phyloP scores from a whole-genome alignment of 2,113 vertebrate genomes.

The Solenodon paradoxus region DNA sequence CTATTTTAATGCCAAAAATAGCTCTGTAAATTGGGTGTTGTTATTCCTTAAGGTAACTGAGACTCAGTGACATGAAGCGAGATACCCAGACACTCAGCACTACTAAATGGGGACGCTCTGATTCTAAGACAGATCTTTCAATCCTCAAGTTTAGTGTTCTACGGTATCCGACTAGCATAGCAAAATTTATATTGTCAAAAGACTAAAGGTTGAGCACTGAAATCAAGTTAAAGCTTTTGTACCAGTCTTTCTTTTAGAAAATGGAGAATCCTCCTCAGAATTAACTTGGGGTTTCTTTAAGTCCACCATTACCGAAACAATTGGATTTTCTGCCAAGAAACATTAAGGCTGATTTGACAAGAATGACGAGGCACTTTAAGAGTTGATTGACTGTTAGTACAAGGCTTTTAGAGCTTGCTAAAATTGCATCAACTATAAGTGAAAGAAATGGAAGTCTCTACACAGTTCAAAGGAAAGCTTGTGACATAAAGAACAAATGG shows the following conservation, averaged over 20 bases:
- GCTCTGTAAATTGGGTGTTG: not conserved
- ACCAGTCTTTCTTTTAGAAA: conserved; percentile 46
- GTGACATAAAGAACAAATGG: conserved; percentile 18
- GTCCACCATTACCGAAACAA: conserved; percentile 60
- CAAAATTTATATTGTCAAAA: conserved; percentile 49
- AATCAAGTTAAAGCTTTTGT: conserved; percentile 26
- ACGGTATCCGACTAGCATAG: not conserved
- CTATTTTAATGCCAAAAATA: not conserved
- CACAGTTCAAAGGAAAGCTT: conserved; percentile 40
- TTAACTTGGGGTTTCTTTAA: conserved; percentile 66
- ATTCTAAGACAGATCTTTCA: conserved; percentile 17
- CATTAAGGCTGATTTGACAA: conserved; percentile 73
- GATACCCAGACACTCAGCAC: not conserved
- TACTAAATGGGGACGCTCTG: not conserved
- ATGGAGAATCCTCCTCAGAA: conserved; percentile 36
- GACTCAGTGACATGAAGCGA: not conserved
- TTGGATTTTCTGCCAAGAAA: conserved; percentile 73
- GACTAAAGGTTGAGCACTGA: conserved; percentile 36
- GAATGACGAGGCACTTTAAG: conserved; percentile 67
- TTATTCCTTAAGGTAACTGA: not conserved
- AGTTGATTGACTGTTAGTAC: conserved; percentile 70
- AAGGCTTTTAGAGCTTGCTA: conserved; percentile 70
- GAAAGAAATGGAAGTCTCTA: conserved; percentile 63
- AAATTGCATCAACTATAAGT: conserved; percentile 59
- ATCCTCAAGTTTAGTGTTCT: not conserved